Evolutionary conservation across 2,113 vertebrate genomes (phyloP), one percentile per base, ranked within the genome.

Genomic region (Clarias macrocephalus): DNA sequence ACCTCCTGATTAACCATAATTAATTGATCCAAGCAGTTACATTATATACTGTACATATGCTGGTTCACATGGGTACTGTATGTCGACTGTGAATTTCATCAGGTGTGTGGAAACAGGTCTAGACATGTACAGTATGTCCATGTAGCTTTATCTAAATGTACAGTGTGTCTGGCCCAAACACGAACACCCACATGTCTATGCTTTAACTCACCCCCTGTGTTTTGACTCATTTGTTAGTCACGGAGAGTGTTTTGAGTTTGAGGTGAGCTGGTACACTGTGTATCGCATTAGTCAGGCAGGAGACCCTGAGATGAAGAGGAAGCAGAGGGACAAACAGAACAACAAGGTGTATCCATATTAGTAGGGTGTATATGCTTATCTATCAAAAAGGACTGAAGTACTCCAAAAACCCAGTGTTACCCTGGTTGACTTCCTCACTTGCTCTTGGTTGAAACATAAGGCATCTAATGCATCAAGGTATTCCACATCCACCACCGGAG

Each of bases 221-320:
- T 54, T 28, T 68, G 63, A 68, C 37, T 83, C 63, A 37, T 60
- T 60, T 42, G 30, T 63, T 81, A 30, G 73, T 85, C 73, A 79
- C 25, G 1, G 15, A 15, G 23, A 48, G 57, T 59, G 54, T 11
- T 10, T 3, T 13, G 5, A 42, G 21, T 84, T 72, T 73, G 30
- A 52, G 30, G 6, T 65, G 21, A 77, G 7, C 59, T 33, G 2
- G 10, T 81, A 48, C 21, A 37, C 59, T 42, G 21, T 48, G 21
- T 1, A 54, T 30, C 23, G n/a, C n/a, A 62, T 56, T 28, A 37
- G 10, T 77, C 56, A 85, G 30, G 16, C 11, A 28, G 30, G 59
- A 52, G 54, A 85, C 42, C 15, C 16, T 16, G 42, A 54, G 57
- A 10, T 30, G 18, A 72, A 56, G 30, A 57, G 19, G 62, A 62